phyloP scores from a whole-genome alignment of 2,113 vertebrate species.

The Bubalus kerabau region DNA sequence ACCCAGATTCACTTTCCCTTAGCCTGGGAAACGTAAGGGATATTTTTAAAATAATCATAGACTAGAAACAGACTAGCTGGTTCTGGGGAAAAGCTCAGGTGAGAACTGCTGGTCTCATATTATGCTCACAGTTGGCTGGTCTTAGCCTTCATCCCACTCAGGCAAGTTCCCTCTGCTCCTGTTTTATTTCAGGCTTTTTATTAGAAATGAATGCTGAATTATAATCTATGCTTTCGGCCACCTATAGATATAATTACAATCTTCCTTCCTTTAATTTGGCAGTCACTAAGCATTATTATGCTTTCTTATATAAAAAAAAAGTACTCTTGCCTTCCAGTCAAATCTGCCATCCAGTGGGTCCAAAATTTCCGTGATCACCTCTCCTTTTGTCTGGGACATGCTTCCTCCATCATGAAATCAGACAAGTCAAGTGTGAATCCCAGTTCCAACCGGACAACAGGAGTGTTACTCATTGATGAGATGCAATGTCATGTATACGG shows the following conservation, averaged over 20 bases:
- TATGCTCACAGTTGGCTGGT: accelerated
- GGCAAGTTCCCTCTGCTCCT: neutral
- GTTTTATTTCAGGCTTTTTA: neutral
- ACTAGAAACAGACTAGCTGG: neutral
- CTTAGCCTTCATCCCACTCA: neutral
- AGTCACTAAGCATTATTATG: neutral
- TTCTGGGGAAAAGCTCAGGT: accelerated
- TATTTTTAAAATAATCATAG: neutral
- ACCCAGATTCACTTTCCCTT: neutral
- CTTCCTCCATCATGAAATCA: neutral
- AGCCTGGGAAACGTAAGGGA: neutral
- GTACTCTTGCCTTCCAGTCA: neutral
- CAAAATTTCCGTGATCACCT: neutral
- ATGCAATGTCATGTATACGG: neutral
- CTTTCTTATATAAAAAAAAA: neutral
- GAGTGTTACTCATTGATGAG: neutral
- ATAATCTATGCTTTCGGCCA: neutral
- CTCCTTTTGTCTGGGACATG: neutral
- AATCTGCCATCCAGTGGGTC: accelerated
- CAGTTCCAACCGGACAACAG: neutral
- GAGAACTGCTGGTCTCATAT: neutral
- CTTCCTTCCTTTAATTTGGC: neutral
- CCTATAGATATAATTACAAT: neutral
- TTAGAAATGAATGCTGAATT: neutral
- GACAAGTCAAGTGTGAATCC: neutral